Evolutionary conservation across 2,797 vertebrate species (phyloP).

Genomic region (Prunella strophiata): DNA sequence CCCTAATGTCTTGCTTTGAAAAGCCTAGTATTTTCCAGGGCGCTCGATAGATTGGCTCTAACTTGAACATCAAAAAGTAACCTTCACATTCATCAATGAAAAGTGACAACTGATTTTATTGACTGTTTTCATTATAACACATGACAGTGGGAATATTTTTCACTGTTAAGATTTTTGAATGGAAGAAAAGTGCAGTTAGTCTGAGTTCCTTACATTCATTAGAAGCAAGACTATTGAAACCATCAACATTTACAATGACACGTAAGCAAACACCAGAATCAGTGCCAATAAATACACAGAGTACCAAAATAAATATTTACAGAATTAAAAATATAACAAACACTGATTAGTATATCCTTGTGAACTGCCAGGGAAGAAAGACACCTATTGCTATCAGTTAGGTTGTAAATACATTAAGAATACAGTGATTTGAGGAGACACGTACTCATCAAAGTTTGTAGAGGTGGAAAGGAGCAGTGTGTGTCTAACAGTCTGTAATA

Average conservation of each 20-base stretch:
- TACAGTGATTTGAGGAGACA: conserved; percentile 47
- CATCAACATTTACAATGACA: conserved; percentile 74
- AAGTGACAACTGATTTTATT: conserved; percentile 78
- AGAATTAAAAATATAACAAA: conserved; percentile 79
- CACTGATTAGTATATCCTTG: conserved; percentile 73
- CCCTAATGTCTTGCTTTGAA: background rate
- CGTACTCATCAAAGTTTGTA: background rate
- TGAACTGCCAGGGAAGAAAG: conserved; percentile 63
- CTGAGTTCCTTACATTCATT: conserved; percentile 75
- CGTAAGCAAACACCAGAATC: conserved; percentile 70
- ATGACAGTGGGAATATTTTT: conserved; percentile 70
- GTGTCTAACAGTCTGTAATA: conserved; percentile 63
- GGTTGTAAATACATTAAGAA: conserved; percentile 32
- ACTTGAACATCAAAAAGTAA: conserved; percentile 39
- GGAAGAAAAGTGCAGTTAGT: conserved; percentile 75
- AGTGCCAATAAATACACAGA: conserved; percentile 77
- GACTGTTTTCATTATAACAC: conserved; percentile 69
- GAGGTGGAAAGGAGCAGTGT: conserved; percentile 21
- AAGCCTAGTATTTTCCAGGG: conserved; percentile 17
- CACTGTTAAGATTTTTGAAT: conserved; percentile 59
- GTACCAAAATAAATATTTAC: conserved; percentile 81
- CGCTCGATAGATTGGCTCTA: background rate
- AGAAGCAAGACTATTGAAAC: conserved; percentile 74
- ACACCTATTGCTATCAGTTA: conserved; percentile 72
- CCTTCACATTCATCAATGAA: conserved; percentile 46